phyloP scores from a whole-genome alignment of 2,113 vertebrate species.

The Austrofundulus limnaeus region DNA sequence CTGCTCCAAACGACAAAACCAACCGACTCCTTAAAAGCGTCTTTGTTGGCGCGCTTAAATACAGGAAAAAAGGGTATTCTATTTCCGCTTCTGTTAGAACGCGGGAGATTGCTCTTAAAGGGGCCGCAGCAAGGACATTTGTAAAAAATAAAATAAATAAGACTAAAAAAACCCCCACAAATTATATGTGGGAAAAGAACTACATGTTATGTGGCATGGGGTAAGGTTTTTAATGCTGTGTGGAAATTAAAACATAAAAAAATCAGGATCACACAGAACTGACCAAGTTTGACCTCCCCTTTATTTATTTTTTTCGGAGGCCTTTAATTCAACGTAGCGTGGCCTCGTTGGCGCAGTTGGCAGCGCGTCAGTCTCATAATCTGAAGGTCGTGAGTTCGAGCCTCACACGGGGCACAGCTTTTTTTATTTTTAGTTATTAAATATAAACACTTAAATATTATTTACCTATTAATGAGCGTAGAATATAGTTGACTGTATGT shows the following conservation, averaged over 20 bases:
- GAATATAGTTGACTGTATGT: too few species aligned
- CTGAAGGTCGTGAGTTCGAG: conserved; percentile 72
- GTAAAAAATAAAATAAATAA: neutral
- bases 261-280: too few species aligned
- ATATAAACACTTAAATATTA: too few species aligned
- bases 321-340: too few species aligned
- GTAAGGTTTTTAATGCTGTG: too few species aligned
- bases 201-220: too few species aligned
- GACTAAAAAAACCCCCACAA: neutral
- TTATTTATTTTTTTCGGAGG: too few species aligned
- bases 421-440: neutral
- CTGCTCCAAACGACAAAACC: neutral
- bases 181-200: too few species aligned
- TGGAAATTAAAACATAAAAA: too few species aligned
- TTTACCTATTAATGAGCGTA: too few species aligned
- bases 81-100: conserved; percentile 76
- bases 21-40: neutral
- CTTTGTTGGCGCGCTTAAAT: conserved; percentile 84
- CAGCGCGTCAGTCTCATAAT: conserved; percentile 59
- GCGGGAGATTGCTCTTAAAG: conserved; percentile 81
- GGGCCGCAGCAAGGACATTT: conserved; percentile 38
- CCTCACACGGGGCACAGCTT: conserved; percentile 53
- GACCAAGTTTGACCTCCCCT: too few species aligned
- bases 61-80: conserved; percentile 63
- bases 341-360: conserved; percentile 56